phyloP scores from a whole-genome alignment of 2,113 vertebrate species.

The Neopipo cinnamomea region DNA sequence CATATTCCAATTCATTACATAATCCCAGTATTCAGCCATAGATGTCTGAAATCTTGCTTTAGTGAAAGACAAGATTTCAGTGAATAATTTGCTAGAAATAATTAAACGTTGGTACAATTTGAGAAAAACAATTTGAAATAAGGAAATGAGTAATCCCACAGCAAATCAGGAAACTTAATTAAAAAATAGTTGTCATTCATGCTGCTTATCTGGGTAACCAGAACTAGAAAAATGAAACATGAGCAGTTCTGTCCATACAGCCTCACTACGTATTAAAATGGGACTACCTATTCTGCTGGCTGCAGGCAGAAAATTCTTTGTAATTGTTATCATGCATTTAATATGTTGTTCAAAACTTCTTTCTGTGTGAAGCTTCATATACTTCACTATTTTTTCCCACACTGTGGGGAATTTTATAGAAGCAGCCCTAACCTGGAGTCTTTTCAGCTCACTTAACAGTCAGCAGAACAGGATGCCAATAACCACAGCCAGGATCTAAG shows the following conservation, averaged over 20 bases:
- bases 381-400: neutral
- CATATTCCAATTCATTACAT: neutral
- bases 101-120: neutral
- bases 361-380: neutral
- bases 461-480: neutral
- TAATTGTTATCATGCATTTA: neutral
- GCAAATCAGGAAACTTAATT: conserved; percentile 36
- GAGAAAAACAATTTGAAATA: conserved; percentile 19
- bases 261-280: neutral
- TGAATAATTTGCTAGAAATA: neutral
- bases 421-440: neutral
- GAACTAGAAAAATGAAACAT: conserved; percentile 17
- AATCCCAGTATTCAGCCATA: neutral
- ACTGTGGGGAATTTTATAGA: neutral
- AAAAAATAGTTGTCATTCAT: conserved; percentile 28
- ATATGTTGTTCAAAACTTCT: neutral
- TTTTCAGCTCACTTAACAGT: neutral
- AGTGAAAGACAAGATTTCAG: neutral
- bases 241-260: neutral
- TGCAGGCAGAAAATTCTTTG: neutral
- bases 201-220: conserved; percentile 27
- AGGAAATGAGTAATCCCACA: conserved; percentile 51
- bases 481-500: neutral
- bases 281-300: neutral
- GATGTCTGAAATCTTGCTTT: neutral